Evolutionary conservation across 2,888 invertebrate genomes (phyloP), one percentile per base, ranked within the genome.

Genomic region (Fissipunctia ypsillon): DNA sequence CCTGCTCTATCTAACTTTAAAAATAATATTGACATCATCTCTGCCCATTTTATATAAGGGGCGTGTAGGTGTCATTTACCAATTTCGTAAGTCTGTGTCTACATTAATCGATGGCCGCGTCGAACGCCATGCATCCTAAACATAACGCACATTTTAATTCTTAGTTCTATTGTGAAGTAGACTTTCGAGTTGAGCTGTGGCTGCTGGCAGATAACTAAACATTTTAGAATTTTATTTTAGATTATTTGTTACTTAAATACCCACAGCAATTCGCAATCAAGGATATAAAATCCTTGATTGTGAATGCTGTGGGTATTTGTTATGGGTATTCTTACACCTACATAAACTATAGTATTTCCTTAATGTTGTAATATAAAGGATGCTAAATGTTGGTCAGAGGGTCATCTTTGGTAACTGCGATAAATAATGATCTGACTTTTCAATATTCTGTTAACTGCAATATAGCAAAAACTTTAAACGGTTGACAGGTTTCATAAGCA

Each of bases 11-110:
- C 9, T 35, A 16, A 12, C 14, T 61, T 63, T 76, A 52, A 31
- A 72, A 67, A 71, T 80, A 76, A 52, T 71, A 71, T 70, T 80
- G 63, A 59, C 75, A 56, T 70, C 76, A 60, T 61, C 56, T 60
- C 16, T 57, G 12, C 19, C 22, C 35, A 59, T 52, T 54, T 43
- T 48, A 25, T 19, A 0, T n/a, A 38, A 1, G 41, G 41, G 57
- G 72, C 66, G 66, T 54, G 65, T 57, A 48, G 63, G 64, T 64
- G 59, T 68, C 38, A 59, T 63, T 70, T 66, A 52, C 25, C 16
- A 28, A 43, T 69, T 79, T 64, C 54, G 56, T 31, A 25, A 45
- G 35, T 28, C n/a, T 28, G 31, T n/a, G 31, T 52, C 14, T 56
- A 38, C 35, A 19, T 50, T n/a, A 25, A 45, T 57, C 43, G 1